Base-by-base conservation (phyloP, 2,797 vertebrate species). In the Pseudomugil gertrudae region DNA sequence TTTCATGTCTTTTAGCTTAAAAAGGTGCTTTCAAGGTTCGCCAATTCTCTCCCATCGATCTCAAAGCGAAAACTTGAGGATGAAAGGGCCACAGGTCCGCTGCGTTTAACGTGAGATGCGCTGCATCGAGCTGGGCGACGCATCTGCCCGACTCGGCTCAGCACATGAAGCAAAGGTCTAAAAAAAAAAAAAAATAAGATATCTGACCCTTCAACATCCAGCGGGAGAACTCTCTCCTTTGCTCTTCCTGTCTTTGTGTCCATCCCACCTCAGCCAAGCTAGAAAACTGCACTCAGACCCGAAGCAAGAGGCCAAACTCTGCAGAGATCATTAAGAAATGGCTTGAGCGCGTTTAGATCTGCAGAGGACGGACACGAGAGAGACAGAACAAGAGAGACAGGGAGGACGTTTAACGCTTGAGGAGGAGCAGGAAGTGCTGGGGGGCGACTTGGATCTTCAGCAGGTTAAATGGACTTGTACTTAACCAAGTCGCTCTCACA, bases 21-120 rank as follows among this genome's bases (percentile, higher is more conserved):
- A 92, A 93, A 92, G 91, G 91, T 93, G 93, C 88, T 85, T 85
- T 90, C 79, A 87, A n/a, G 83, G 75, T 85, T 80, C 84, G 87
- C 89, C 90, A 87, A 89, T 84, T 85, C 60, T 83, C 81, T 88
- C 72, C 77, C 73, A 64, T 87, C 66, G 61, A 54, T 76, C 74
- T 84, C 85, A 84, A 78, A 79, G 78, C 69, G 79, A 84, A 71
- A 71, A 81, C 67, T 58, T 27, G 8, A 27, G 27, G 35, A 27
- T 10, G 29, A 50, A 61, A 9, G 19, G 19, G 56, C 62, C 19
- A 53, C 69, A 72, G 17, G 70, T 52, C 69, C 55, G 57, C 70
- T 55, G 76, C 56, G 26, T 64, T 45, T 45, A 21, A 45, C 9
- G 38, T 43, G 38, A 8, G 47, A 52, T 21, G 60, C 48, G 13